These are phyloP conservation scores for western clawed frog (Xenopus tropicalis) DNA, from an alignment of 2,113 vertebrate genomes.

Conservation along the genomic window UCB_Xtro_10.0 CM004448.2:129714001-129714500, in stretches of 20 bases:
- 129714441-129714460: background rate
- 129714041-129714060: conserved; percentile 26
- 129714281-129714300: conserved; percentile 23
- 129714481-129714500: background rate
- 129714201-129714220: conserved; percentile 31
- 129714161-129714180: conserved; percentile 10
- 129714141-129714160: conserved; percentile 14
- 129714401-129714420: conserved; percentile 21
- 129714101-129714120: conserved; percentile 19
- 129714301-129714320: conserved; percentile 3
- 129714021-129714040: conserved; percentile 6
- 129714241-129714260: conserved; percentile 23
- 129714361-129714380: background rate
- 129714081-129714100: conserved; percentile 27
- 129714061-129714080: conserved; percentile 20
- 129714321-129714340: conserved; percentile 16
- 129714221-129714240: conserved; percentile 33
- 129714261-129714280: too few relatives aligned
- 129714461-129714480: background rate
- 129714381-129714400: conserved; percentile 1
- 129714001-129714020: too few relatives aligned
- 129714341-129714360: conserved; percentile 9
- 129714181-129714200: conserved; percentile 7
- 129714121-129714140: conserved; percentile 21
- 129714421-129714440: conserved; percentile 12